Percentiles rank a stretch among this genome's conserved stretches.
Conservation (phyloP, 2,113 vertebrate genomes). For the Sceloporus tristichus region DNA sequence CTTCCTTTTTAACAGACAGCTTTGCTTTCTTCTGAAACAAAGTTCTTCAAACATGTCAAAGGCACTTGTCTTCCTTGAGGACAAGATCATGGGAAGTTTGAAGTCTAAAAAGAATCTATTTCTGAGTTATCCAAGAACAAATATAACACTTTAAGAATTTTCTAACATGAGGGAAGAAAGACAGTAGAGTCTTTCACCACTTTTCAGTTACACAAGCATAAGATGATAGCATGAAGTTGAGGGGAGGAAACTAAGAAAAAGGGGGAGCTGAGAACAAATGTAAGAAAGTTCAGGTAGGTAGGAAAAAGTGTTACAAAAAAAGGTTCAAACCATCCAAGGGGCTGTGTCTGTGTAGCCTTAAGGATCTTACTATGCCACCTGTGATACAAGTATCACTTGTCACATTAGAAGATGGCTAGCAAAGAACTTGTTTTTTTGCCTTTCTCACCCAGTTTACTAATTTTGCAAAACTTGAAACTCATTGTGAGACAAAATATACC, state of each 20-base stretch:
- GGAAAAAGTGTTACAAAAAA: not conserved
- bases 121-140: slow-evolving; percentile 17
- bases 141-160: slow-evolving; percentile 15
- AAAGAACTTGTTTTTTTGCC: too few relatives aligned
- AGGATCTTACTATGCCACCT: too few relatives aligned
- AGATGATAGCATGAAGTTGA: not conserved
- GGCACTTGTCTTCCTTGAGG: slow-evolving; percentile 11
- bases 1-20: not conserved
- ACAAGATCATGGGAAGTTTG: slow-evolving; percentile 15
- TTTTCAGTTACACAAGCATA: slow-evolving; percentile 2
- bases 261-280: not conserved
- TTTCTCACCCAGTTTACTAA: too few relatives aligned
- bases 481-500: too few relatives aligned
- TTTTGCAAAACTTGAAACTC: too few relatives aligned
- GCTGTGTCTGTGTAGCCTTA: too few relatives aligned
- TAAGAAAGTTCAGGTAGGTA: not conserved
- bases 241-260: not conserved
- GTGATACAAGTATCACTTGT: too few relatives aligned
- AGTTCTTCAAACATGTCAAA: slow-evolving; percentile 14
- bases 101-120: slow-evolving; percentile 24
- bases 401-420: too few relatives aligned
- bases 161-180: slow-evolving; percentile 11
- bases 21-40: slow-evolving; percentile 15
- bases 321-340: not conserved
- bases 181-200: not conserved